A percentile compares a stretch with the other conserved stretches of the same genome.
phyloP scores from a whole-genome alignment of 2,797 vertebrate species.

The Melanotaenia parkinsoni region DNA sequence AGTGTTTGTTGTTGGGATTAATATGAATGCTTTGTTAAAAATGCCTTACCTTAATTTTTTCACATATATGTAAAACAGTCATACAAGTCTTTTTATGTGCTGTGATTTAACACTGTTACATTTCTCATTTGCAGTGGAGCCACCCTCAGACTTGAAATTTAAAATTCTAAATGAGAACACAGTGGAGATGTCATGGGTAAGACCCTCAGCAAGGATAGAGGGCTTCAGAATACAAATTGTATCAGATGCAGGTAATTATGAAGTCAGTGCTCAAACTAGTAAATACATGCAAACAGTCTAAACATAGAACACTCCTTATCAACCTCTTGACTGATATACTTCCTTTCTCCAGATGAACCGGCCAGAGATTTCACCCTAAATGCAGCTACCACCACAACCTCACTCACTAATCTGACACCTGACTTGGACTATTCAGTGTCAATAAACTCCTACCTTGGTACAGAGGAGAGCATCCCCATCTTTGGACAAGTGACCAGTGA shows the following conservation, averaged over 20 bases:
- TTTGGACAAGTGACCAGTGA: constrained; percentile 98
- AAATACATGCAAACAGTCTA: not conserved
- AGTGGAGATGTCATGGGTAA: constrained; percentile 97
- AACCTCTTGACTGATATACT: constrained; percentile 12
- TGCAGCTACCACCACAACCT: constrained; percentile 86
- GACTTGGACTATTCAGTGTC: constrained; percentile 93
- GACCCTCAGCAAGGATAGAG: constrained; percentile 86
- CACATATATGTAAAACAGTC: constrained; percentile 24
- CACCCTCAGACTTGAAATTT: constrained; percentile 98
- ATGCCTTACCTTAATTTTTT: constrained; percentile 14
- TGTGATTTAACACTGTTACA: constrained; percentile 65
- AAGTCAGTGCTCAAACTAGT: not conserved
- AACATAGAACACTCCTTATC: not conserved
- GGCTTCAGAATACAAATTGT: constrained; percentile 95
- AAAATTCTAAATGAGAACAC: constrained; percentile 99
- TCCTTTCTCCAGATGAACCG: constrained; percentile 84
- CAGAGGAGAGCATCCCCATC: constrained; percentile 94
- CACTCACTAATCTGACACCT: constrained; percentile 89
- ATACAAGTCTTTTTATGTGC: constrained; percentile 20
- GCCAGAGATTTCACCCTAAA: constrained; percentile 90
- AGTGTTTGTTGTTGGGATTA: constrained; percentile 94
- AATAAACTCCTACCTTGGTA: constrained; percentile 88
- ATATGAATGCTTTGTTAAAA: constrained; percentile 83
- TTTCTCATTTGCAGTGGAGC: constrained; percentile 92
- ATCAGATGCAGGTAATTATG: constrained; percentile 89